Conservation (phyloP, 1,140 invertebrate genomes). For the Magallana gigas region DNA sequence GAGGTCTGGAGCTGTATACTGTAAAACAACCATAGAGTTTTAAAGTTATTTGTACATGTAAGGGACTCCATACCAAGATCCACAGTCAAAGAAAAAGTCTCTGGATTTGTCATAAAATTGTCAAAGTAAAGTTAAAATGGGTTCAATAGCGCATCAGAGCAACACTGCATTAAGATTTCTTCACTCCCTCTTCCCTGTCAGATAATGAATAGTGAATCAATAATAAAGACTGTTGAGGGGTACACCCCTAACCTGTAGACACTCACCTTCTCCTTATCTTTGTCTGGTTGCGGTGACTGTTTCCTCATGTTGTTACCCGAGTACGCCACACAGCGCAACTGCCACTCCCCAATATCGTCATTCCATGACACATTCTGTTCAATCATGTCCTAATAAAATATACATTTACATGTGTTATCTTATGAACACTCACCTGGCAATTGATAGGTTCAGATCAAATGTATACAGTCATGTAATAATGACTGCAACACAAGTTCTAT, state of each 20-base stretch:
- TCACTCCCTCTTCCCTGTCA: background rate
- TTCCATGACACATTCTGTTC: constrained; percentile 97
- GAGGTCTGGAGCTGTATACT: constrained; percentile 75
- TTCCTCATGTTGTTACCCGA: constrained; percentile 99
- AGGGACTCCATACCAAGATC: no score
- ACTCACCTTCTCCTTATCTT: constrained; percentile 76
- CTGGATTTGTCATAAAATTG: no score
- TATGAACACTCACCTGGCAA: no score
- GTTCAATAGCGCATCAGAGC: no score
- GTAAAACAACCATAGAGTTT: background rate
- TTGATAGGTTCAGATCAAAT: no score
- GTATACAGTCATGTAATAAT: no score
- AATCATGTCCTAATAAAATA: constrained; percentile 88
- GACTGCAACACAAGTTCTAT: no score
- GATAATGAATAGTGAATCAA: background rate
- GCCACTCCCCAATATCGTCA: constrained; percentile 99
- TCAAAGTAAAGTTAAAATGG: no score
- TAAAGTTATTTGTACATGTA: no score
- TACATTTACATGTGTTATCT: background rate
- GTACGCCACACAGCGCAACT: constrained; percentile 98
- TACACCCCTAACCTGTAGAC: background rate
- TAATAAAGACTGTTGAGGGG: no score
- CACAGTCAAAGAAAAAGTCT: no score
- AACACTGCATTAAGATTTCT: background rate
- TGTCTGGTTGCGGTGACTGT: constrained; percentile 76